Percentiles rank a stretch among this genome's conserved stretches.
Conservation (phyloP, 2,888 invertebrate genomes). For the Mesoligia furuncula region DNA sequence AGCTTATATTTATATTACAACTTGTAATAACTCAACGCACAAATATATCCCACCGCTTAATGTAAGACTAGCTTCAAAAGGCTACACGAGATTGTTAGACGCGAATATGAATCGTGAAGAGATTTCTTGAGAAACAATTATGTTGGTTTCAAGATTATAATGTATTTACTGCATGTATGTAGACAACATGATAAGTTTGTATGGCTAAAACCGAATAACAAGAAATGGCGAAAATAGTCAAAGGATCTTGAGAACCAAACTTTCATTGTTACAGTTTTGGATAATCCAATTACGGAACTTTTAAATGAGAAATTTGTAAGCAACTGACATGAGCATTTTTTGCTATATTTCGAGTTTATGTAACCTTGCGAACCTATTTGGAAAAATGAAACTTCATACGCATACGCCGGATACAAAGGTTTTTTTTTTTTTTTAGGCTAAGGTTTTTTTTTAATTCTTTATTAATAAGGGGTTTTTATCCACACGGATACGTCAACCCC, state of each 20-base stretch:
- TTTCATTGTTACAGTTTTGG: no score
- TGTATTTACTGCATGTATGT: constrained; percentile 1
- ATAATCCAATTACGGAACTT: neutral
- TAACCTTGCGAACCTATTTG: neutral
- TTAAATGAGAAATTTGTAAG: neutral
- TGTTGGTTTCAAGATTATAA: neutral
- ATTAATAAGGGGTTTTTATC: no score
- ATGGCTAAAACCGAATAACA: neutral
- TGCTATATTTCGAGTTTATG: neutral
- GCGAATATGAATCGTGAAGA: neutral
- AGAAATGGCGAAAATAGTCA: neutral
- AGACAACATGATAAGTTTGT: neutral
- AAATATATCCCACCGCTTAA: constrained; percentile 84
- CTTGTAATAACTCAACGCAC: constrained; percentile 66
- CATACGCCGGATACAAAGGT: no score
- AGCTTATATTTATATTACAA: constrained; percentile 39
- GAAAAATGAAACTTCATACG: no score
- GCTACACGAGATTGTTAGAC: constrained; percentile 35
- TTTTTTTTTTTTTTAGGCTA: no score
- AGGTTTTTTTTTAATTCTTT: no score
- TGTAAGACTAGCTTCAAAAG: constrained; percentile 70
- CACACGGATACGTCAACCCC: no score
- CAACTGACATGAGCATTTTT: no score
- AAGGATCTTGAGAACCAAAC: neutral
- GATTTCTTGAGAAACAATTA: neutral